A percentile compares a stretch with the other conserved stretches of the same genome.
Evolutionary conservation across 2,113 vertebrate species (phyloP).

Genomic region (Eptesicus fuscus): DNA sequence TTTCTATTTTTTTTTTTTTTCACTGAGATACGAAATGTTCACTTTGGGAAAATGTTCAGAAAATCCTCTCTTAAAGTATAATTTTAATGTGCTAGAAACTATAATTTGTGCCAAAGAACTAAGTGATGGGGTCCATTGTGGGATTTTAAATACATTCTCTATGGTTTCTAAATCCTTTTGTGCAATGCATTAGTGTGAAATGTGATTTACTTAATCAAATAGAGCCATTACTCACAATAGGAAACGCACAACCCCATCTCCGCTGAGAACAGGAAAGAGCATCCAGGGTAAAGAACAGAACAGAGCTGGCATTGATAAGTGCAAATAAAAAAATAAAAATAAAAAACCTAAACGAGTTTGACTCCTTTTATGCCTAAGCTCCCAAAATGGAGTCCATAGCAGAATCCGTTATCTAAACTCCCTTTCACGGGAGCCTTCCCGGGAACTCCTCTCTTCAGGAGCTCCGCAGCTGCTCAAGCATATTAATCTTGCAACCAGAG

Average conservation of each 20-base stretch:
- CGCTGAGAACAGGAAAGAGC: not conserved
- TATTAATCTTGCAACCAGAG: not conserved
- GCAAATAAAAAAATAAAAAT: not conserved
- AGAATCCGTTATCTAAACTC: not conserved
- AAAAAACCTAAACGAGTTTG: not conserved
- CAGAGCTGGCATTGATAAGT: slow-evolving; percentile 26
- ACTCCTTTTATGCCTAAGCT: not conserved
- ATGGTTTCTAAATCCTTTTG: slow-evolving; percentile 43
- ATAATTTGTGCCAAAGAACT: slow-evolving; percentile 39
- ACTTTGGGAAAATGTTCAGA: slow-evolving; percentile 48
- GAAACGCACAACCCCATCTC: not conserved
- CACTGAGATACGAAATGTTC: not conserved
- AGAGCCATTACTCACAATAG: slow-evolving; percentile 45
- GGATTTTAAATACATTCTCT: slow-evolving; percentile 42
- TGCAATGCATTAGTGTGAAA: slow-evolving; percentile 29
- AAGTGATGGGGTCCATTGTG: not conserved
- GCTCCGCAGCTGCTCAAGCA: not conserved
- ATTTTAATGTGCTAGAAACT: slow-evolving; percentile 52
- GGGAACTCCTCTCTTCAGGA: not conserved
- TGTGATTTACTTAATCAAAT: slow-evolving; percentile 53
- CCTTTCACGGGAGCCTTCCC: not conserved
- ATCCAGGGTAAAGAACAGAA: slow-evolving; percentile 36
- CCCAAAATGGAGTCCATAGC: not conserved
- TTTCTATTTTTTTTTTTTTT: not conserved
- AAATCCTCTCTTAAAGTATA: not conserved